Percentiles rank a stretch among this genome's conserved stretches.
Evolutionary conservation across 1,140 invertebrate species (phyloP).

Genomic region (Chionoecetes opilio): DNA sequence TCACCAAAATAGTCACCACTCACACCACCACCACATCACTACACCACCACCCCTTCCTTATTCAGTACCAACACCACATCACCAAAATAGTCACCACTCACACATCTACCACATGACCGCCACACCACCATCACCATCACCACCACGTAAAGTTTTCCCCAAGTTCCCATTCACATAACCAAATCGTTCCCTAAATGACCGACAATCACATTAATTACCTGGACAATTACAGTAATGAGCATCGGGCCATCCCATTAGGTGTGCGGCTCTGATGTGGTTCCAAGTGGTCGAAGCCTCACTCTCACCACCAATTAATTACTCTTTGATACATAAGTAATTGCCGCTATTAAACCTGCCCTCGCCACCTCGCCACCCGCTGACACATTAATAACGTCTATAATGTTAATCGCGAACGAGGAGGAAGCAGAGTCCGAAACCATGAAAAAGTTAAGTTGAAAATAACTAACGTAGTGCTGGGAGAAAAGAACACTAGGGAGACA

Average conservation of each 20-base stretch:
- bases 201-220: background rate
- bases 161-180: background rate
- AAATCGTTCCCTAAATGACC: background rate
- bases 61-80: too few species aligned
- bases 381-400: background rate
- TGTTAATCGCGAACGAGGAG: too few species aligned
- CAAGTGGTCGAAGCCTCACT: background rate
- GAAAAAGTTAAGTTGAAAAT: too few species aligned
- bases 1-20: too few species aligned
- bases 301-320: background rate
- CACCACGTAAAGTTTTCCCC: too few species aligned
- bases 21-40: too few species aligned
- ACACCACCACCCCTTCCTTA: too few species aligned
- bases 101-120: background rate
- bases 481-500: too few species aligned
- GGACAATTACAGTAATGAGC: background rate
- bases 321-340: background rate
- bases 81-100: background rate
- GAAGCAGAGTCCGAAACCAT: too few species aligned
- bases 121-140: background rate
- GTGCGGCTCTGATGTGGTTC: background rate
- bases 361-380: background rate
- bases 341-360: background rate
- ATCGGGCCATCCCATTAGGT: background rate
- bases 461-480: too few species aligned